Evolutionary conservation across 2,888 invertebrate species (phyloP).

Genomic region (Dynastes tityus): DNA sequence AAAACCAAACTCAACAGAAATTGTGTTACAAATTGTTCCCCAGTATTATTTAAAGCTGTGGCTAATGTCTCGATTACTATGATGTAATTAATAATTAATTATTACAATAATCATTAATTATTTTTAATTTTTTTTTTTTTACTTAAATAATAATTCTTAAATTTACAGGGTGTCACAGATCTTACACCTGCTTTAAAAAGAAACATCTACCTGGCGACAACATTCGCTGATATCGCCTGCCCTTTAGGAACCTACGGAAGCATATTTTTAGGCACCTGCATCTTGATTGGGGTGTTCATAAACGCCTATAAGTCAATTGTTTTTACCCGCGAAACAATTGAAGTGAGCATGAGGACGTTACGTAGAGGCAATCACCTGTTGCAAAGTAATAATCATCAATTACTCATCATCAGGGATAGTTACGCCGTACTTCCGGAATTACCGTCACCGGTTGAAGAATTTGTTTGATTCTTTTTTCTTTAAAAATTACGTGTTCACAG

Average conservation of each 20-base stretch:
- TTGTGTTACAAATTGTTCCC: too few species aligned
- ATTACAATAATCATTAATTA: too few species aligned
- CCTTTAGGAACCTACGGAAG: conserved; percentile 82
- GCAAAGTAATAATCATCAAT: conserved; percentile 75
- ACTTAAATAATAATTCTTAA: not conserved
- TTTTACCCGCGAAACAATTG: conserved; percentile 83
- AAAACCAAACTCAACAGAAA: too few species aligned
- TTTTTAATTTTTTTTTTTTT: conserved; percentile 32
- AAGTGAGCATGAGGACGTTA: conserved; percentile 82
- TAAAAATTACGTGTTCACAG: not conserved
- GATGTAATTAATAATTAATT: too few species aligned
- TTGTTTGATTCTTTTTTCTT: conserved; percentile 15
- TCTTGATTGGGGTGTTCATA: conserved; percentile 79
- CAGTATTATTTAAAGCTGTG: too few species aligned
- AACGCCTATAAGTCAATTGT: conserved; percentile 84
- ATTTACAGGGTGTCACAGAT: conserved; percentile 82
- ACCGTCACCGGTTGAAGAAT: conserved; percentile 22
- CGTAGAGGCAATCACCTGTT: conserved; percentile 78
- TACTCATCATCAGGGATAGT: conserved; percentile 75
- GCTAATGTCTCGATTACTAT: too few species aligned
- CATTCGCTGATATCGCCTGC: conserved; percentile 81
- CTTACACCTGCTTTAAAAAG: conserved; percentile 84
- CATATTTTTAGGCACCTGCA: conserved; percentile 79
- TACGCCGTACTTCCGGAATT: conserved; percentile 70
- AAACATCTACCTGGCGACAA: conserved; percentile 87